A percentile compares a stretch with the other conserved stretches of the same genome.
Evolutionary conservation across 2,888 invertebrate species (phyloP).

Genomic region (Tethea ocularis): DNA sequence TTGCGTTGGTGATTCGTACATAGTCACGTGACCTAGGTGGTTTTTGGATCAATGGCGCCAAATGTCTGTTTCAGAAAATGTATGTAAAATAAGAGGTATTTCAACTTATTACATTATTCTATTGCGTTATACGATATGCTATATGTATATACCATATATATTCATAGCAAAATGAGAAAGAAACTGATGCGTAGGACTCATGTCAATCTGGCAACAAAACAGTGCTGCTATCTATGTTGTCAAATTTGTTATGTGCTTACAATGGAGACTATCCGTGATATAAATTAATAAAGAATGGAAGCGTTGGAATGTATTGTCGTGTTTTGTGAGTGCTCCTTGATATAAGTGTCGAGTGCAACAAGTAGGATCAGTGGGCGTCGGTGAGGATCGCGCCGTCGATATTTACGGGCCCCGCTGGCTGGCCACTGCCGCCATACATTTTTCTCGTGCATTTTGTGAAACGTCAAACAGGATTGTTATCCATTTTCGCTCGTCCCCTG

Average conservation of each 20-base stretch:
- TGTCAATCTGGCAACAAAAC: constrained; percentile 84
- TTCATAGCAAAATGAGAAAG: constrained; percentile 41
- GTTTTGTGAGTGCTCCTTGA: constrained; percentile 51
- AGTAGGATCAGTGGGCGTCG: constrained; percentile 11
- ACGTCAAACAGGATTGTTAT: constrained; percentile 75
- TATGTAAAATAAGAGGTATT: constrained; percentile 65
- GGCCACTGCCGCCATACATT: constrained; percentile 79
- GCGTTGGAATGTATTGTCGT: constrained; percentile 38
- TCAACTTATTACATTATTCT: constrained; percentile 38
- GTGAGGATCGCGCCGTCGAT: constrained; percentile 31
- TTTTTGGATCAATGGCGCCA: constrained; percentile 84
- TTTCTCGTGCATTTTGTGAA: constrained; percentile 74
- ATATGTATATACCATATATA: constrained; percentile 40
- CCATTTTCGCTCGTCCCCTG: constrained; percentile 46
- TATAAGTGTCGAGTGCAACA: constrained; percentile 21
- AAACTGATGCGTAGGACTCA: constrained; percentile 78
- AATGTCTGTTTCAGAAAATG: constrained; percentile 81
- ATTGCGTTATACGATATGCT: constrained; percentile 42
- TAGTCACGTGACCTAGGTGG: constrained; percentile 83
- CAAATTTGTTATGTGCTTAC: constrained; percentile 85
- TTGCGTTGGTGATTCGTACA: constrained; percentile 83
- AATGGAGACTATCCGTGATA: constrained; percentile 86
- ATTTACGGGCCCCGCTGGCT: constrained; percentile 45
- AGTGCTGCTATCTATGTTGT: constrained; percentile 92
- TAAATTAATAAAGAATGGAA: constrained; percentile 76